Conservation (phyloP, 1,140 invertebrate species). For the Melitaea cinxia region DNA sequence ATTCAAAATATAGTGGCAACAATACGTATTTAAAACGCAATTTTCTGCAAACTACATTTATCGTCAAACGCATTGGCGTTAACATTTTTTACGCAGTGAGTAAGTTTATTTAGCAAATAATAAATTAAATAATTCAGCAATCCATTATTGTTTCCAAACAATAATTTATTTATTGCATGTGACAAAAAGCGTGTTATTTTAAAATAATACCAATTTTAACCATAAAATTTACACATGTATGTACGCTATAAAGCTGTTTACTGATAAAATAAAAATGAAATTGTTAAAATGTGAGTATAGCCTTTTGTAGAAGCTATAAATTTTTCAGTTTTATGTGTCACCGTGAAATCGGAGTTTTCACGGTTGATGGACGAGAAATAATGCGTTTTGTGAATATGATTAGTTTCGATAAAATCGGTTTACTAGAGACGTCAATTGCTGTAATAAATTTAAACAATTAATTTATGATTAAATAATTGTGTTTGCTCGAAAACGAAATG, state of each 20-base stretch:
- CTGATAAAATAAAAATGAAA: constrained; percentile 19
- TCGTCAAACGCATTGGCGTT: no score
- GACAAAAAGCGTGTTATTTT: background rate
- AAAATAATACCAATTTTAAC: background rate
- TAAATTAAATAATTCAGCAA: no score
- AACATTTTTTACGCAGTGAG: no score
- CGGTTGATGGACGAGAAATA: constrained; percentile 47
- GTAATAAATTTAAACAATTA: no score
- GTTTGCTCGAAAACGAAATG: no score
- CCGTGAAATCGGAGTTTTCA: constrained; percentile 55
- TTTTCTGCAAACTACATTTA: no score
- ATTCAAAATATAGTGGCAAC: no score
- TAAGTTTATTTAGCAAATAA: no score
- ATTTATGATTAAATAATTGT: no score
- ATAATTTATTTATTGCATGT: no score
- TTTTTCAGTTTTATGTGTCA: constrained; percentile 44
- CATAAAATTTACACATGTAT: constrained; percentile 7
- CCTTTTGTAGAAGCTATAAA: constrained; percentile 30
- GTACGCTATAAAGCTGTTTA: constrained; percentile 8
- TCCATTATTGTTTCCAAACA: no score
- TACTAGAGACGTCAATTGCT: constrained; percentile 17
- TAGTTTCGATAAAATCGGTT: constrained; percentile 49
- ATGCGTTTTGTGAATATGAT: constrained; percentile 56
- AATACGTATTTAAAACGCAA: no score
- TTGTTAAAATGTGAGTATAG: background rate